These are phyloP conservation scores for Manacus vitellinus DNA, from an alignment of 2,113 vertebrate species.

Conservation along the genomic window DNA sequence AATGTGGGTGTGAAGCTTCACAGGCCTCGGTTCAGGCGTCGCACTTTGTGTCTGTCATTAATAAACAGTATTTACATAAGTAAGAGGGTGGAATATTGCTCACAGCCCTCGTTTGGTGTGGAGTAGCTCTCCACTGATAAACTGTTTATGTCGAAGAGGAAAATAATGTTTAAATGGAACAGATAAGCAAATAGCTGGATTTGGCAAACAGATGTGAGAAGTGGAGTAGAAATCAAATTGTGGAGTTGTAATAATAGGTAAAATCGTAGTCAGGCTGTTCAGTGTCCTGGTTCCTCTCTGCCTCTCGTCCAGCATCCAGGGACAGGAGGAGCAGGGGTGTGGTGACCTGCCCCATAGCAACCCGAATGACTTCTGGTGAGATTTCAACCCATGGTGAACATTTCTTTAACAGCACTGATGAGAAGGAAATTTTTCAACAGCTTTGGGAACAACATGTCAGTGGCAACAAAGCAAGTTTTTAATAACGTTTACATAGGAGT, in stretches of 20 bases:
- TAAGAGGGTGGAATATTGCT: slow-evolving; percentile 47
- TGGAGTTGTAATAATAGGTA: background rate
- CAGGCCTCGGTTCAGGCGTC: background rate
- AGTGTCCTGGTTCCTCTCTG: background rate
- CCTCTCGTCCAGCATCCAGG: background rate
- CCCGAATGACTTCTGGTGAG: background rate
- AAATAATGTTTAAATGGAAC: background rate
- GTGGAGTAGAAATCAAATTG: background rate
- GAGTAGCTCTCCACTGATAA: slow-evolving; percentile 44
- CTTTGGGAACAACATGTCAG: background rate
- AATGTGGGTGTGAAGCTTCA: background rate
- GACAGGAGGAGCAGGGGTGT: background rate
- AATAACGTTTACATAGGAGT: background rate
- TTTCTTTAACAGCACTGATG: background rate
- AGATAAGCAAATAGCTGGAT: slow-evolving; percentile 11
- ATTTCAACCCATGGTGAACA: background rate
- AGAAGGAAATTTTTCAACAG: background rate
- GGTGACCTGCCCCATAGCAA: background rate
- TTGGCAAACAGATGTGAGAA: slow-evolving; percentile 16
- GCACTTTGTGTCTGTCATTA: background rate
- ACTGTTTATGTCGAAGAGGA: background rate
- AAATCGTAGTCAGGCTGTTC: background rate
- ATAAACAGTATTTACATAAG: slow-evolving; percentile 33
- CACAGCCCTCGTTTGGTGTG: background rate
- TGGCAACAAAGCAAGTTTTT: slow-evolving; percentile 14